Conservation (phyloP, 2,888 invertebrate genomes). For the Alcis repandata region DNA sequence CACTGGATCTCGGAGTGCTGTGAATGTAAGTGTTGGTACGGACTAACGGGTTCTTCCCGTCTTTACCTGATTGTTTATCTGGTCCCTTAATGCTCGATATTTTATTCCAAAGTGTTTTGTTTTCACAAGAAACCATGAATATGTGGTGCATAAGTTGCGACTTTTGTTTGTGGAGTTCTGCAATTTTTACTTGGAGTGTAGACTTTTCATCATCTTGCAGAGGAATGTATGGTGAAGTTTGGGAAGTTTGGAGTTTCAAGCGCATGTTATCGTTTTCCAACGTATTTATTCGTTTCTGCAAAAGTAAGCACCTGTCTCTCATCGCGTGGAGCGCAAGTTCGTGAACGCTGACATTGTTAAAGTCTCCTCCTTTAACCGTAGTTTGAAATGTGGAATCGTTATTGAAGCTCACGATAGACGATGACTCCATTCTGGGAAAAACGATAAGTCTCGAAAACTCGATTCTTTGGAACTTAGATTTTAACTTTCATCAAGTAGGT, state of each 20-base stretch:
- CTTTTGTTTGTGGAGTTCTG: slow-evolving; percentile 91
- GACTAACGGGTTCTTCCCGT: slow-evolving; percentile 69
- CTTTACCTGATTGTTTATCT: slow-evolving; percentile 63
- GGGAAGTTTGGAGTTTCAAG: slow-evolving; percentile 77
- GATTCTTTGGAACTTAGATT: neutral
- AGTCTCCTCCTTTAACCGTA: slow-evolving; percentile 75
- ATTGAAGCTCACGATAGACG: slow-evolving; percentile 81
- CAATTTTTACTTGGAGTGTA: slow-evolving; percentile 87
- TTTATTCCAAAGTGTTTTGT: slow-evolving; percentile 92
- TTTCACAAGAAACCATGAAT: slow-evolving; percentile 93
- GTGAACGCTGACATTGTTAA: slow-evolving; percentile 86
- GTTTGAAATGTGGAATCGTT: slow-evolving; percentile 80
- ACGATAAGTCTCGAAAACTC: neutral
- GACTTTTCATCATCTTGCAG: slow-evolving; percentile 80
- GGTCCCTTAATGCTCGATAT: slow-evolving; percentile 84
- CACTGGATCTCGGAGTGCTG: slow-evolving; percentile 87
- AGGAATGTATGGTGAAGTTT: slow-evolving; percentile 66
- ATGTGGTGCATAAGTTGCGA: slow-evolving; percentile 92
- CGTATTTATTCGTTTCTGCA: slow-evolving; percentile 89
- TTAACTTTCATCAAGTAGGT: too few relatives aligned
- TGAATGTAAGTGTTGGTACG: slow-evolving; percentile 89
- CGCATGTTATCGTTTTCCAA: slow-evolving; percentile 92
- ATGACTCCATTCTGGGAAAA: slow-evolving; percentile 70
- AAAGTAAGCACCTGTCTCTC: slow-evolving; percentile 92
- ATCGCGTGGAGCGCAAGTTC: slow-evolving; percentile 93